Evolutionary conservation across 1,140 invertebrate genomes (phyloP).

Genomic region (Bombus huntii): DNA sequence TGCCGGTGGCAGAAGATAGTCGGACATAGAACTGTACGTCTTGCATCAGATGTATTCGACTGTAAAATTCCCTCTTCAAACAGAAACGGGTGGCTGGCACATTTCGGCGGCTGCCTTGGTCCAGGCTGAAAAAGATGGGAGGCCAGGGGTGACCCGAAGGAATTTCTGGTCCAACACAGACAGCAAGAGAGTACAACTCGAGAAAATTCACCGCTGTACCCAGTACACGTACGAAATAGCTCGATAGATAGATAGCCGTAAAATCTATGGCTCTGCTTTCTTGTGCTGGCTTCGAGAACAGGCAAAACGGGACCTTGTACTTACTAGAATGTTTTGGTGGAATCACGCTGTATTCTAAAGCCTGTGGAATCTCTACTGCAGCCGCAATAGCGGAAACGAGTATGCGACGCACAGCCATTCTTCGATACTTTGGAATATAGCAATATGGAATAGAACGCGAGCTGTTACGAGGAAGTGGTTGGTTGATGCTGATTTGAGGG

Average conservation of each 20-base stretch:
- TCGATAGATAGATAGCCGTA: slow-evolving; percentile 75
- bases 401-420: neutral
- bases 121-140: slow-evolving; percentile 37
- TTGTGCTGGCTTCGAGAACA: slow-evolving; percentile 6
- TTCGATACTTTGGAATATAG: slow-evolving; percentile 4
- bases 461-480: neutral
- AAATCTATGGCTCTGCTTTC: slow-evolving; percentile 54
- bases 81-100: slow-evolving; percentile 76
- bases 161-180: slow-evolving; percentile 56
- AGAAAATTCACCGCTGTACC: slow-evolving; percentile 69
- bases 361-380: neutral
- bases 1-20: slow-evolving; percentile 37
- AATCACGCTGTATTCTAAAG: slow-evolving; percentile 1
- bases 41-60: slow-evolving; percentile 80
- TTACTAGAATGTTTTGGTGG: neutral
- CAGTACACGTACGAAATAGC: slow-evolving; percentile 76
- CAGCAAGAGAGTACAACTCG: slow-evolving; percentile 24
- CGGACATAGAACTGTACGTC: slow-evolving; percentile 70
- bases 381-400: slow-evolving; percentile 9
- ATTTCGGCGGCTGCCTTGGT: slow-evolving; percentile 66
- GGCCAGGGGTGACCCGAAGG: slow-evolving; percentile 17
- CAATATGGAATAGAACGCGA: neutral
- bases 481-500: neutral
- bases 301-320: slow-evolving; percentile 16
- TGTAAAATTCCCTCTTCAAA: slow-evolving; percentile 83